A percentile compares a stretch with the other conserved stretches of the same genome.
These are phyloP conservation scores for Chanos chanos DNA, from an alignment of 2,797 vertebrate species.

Conservation along the genomic window DNA sequence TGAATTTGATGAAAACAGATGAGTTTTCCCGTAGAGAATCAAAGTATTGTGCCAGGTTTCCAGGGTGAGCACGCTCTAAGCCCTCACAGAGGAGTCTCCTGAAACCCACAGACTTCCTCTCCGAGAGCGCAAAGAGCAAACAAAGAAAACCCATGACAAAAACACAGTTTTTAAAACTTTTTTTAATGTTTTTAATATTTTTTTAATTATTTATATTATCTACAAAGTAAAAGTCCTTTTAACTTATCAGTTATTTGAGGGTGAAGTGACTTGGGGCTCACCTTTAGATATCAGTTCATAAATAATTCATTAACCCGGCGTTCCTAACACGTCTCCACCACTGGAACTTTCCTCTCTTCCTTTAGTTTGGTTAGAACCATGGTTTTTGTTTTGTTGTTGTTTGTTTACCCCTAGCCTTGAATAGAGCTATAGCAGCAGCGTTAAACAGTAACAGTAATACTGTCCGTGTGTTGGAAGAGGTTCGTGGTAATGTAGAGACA, in stretches of 20 bases:
- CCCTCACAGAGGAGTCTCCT: no score
- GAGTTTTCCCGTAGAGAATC: no score
- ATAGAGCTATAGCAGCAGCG: slow-evolving; percentile 91
- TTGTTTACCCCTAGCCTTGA: slow-evolving; percentile 78
- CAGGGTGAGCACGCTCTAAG: no score
- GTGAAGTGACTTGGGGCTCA: slow-evolving; percentile 82
- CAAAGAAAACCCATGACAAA: slow-evolving; percentile 1
- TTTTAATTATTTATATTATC: slow-evolving; percentile 99
- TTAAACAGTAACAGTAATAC: slow-evolving; percentile 96
- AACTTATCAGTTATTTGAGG: slow-evolving; percentile 99
- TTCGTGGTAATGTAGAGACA: slow-evolving; percentile 83
- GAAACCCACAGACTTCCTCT: no score
- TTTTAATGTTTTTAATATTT: slow-evolving; percentile 98
- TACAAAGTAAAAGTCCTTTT: slow-evolving; percentile 99
- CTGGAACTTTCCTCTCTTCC: slow-evolving; percentile 66
- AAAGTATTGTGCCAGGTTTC: no score
- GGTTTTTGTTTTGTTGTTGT: slow-evolving; percentile 58
- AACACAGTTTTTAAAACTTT: slow-evolving; percentile 98
- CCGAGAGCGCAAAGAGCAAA: neutral
- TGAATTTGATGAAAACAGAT: no score
- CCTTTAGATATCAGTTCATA: slow-evolving; percentile 91
- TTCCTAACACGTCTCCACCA: slow-evolving; percentile 84
- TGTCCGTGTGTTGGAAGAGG: slow-evolving; percentile 91
- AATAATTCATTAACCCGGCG: slow-evolving; percentile 87
- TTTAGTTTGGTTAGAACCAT: slow-evolving; percentile 91